phyloP scores from a whole-genome alignment of 2,113 vertebrate genomes.

The Nanorana parkeri region DNA sequence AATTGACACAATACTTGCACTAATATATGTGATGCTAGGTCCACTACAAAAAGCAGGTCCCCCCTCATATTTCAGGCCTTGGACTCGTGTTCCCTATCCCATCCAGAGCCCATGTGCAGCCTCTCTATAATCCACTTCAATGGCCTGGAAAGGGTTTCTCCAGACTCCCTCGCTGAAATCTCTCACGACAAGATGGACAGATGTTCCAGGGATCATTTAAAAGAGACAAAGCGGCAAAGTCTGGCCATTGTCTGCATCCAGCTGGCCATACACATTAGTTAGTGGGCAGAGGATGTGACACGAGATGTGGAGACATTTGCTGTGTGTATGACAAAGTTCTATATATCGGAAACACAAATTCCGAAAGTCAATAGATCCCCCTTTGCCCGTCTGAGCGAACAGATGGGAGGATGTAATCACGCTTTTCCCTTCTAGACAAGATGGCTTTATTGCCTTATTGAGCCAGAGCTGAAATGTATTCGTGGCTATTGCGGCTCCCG shows the following conservation, averaged over 20 bases:
- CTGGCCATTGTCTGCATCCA: not conserved
- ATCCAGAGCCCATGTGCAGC: too few species aligned
- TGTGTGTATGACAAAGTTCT: not conserved
- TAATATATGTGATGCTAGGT: too few species aligned
- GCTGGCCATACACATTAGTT: not conserved
- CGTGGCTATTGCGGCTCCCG: constrained; percentile 8
- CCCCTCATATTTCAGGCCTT: too few species aligned
- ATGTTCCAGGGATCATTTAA: constrained; percentile 25
- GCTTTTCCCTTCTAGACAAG: constrained; percentile 29
- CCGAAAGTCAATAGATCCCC: not conserved
- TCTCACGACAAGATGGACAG: not conserved
- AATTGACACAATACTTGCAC: too few species aligned
- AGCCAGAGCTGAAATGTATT: constrained; percentile 41
- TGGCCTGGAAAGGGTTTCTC: not conserved
- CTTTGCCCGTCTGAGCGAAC: not conserved
- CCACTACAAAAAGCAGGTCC: too few species aligned
- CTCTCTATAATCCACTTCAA: too few species aligned
- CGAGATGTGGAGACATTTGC: not conserved
- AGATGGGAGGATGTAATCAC: constrained; percentile 38
- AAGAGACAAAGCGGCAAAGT: not conserved
- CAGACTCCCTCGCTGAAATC: not conserved
- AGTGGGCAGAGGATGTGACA: not conserved
- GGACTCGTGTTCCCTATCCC: too few species aligned
- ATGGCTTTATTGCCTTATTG: constrained; percentile 27
- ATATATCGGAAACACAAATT: not conserved